Evolutionary conservation across 2,888 invertebrate species (phyloP), one percentile per base, ranked within the genome.

Genomic region (Rhingia campestris): DNA sequence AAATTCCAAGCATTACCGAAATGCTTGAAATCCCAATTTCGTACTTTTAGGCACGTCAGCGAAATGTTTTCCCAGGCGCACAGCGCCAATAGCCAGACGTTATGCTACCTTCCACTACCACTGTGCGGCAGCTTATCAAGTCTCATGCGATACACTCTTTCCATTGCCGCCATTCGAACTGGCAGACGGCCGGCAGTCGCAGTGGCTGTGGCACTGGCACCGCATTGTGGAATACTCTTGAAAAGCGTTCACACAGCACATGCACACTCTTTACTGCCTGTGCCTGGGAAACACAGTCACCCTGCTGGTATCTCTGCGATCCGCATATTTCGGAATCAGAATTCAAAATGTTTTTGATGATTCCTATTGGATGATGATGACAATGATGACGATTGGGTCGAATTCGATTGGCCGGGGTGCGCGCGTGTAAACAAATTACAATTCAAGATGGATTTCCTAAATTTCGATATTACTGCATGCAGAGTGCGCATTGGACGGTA

Each of bases 31-130:
- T 87, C 88, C 87, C 86, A 82, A 87, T 86, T 87, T 86, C 87
- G 76, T 87, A 88, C 87, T 87, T 88, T 87, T 88, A 88, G 87
- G 87, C 88, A 88, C 88, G 88, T 88, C 87, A 88, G 87, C 87
- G 87, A 88, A 87, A 88, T 87, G 87, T 88, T 86, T 77, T 61
- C 86, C 49, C 79, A 86, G 87, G 86, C 49, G 12, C 81, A 22
- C 88, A 88, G 87, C 74, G 64, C 47, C 35, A 30, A 0, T 5
- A 69, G 66, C 51, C 51, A 22, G 22, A 22, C 22, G 22, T 22
- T 22, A 22, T 49, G 51, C 33, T 54, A 12, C 12, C 43, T 64
- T 51, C 45, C 9, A n/a, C 10, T 58, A 22, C 30, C 37, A 41
- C 1, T 58, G 43, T 51, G 22, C 43, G 43, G 12, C 10, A 12